Evolutionary conservation across 2,888 invertebrate genomes (phyloP).

Genomic region (Bursaphelenchus okinawaensis): DNA sequence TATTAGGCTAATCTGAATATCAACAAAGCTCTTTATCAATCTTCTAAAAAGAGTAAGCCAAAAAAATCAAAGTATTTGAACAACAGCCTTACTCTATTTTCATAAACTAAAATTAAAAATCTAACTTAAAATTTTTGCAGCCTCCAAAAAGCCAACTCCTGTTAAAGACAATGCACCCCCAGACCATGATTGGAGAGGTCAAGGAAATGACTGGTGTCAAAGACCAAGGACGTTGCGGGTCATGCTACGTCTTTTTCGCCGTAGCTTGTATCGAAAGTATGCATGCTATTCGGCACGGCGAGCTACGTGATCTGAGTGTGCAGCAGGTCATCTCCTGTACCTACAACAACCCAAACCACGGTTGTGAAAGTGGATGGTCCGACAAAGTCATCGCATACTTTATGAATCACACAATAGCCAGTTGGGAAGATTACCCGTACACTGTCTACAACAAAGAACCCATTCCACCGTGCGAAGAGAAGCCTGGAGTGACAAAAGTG

Average conservation of each 20-base stretch:
- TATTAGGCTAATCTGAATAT: background rate
- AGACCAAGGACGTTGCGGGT: background rate
- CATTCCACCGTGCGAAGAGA: background rate
- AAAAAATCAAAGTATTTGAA: no score
- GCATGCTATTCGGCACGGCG: background rate
- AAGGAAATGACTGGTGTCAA: background rate
- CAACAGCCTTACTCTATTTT: no score
- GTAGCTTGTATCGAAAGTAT: background rate
- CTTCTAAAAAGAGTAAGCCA: no score
- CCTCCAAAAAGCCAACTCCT: no score
- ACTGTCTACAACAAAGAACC: background rate
- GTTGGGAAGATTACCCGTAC: background rate
- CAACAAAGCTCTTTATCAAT: no score
- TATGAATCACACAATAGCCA: background rate
- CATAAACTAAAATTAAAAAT: no score
- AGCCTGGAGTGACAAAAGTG: background rate
- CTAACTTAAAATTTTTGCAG: no score
- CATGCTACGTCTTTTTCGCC: background rate
- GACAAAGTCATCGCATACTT: background rate
- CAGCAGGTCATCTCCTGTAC: background rate
- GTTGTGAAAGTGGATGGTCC: background rate
- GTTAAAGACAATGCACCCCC: no score
- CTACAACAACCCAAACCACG: background rate
- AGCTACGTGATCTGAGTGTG: background rate
- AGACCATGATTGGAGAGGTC: background rate